Evolutionary conservation across 2,888 invertebrate genomes (phyloP), one percentile per base, ranked within the genome.

Genomic region (Drosophila nigricruria): DNA sequence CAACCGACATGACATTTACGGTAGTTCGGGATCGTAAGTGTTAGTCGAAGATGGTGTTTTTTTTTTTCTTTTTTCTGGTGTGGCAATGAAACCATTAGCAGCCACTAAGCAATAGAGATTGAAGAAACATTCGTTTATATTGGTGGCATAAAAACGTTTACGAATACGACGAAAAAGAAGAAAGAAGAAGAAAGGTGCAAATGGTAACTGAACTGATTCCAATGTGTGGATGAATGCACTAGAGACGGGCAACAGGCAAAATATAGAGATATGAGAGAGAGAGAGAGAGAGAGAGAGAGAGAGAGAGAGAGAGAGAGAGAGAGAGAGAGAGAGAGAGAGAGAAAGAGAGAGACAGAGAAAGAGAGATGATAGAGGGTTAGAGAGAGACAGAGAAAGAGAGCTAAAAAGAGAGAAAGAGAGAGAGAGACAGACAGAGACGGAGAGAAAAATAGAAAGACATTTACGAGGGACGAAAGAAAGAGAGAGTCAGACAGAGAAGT

Each of bases 1-100:
- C 66, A 53, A 16, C 53, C 58, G 73, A 73, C 73, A 72, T 32
- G 71, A 50, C 83, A 77, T 72, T 83, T 70, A 83, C 74, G 62
- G 69, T 78, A 73, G 69, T 66, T 40, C 43, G 60, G 47, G 54
- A 62, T 54, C 34, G 58, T 34, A 25, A 45, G 40, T 73, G 50
- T 52, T 49, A 14, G 32, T 18, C 49, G 34, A 30, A 61, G 54
- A 58, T 60, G 50, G 45, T 54, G 49, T 50, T 38, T 54, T n/a
- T n/a, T n/a, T n/a, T n/a, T n/a, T n/a, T n/a, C n/a, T n/a, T n/a
- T n/a, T 30, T 40, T 20, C 30, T 30, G 27, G 23, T 56, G 34
- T 34, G 27, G 20, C 53, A 64, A 58, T 45, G 10, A 63, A 50
- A 54, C 25, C 40, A 57, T 70, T 61, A 61, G 38, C 34, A 36